Conservation (phyloP, 2,888 invertebrate genomes). For the Apantesis nais region DNA sequence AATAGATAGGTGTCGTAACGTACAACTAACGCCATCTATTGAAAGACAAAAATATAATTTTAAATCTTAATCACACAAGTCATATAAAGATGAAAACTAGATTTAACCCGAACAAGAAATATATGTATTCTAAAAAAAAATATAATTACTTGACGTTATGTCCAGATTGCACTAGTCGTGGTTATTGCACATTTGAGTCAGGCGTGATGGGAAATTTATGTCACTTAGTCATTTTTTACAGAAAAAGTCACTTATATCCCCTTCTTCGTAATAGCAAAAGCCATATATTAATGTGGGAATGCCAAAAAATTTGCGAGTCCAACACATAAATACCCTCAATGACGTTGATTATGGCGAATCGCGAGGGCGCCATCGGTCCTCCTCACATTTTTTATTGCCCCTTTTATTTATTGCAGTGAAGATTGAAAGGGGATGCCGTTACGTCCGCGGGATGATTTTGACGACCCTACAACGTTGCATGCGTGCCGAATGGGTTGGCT, state of each 20-base stretch:
- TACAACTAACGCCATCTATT: background rate
- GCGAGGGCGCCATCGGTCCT: constrained; percentile 65
- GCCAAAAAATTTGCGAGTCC: constrained; percentile 40
- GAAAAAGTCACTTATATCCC: background rate
- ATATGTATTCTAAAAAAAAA: background rate
- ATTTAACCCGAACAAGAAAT: background rate
- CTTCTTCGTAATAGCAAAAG: background rate
- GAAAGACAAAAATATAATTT: background rate
- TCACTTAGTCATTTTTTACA: background rate
- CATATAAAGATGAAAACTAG: background rate
- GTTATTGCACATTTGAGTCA: background rate
- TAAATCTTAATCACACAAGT: background rate
- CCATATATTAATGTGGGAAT: constrained; percentile 28
- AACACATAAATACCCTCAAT: constrained; percentile 64
- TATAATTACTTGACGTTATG: too few species aligned
- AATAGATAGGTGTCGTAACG: background rate
- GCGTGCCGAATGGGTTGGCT: constrained; percentile 50
- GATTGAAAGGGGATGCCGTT: constrained; percentile 82
- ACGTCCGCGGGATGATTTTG: constrained; percentile 72
- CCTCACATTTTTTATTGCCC: constrained; percentile 77
- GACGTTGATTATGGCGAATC: constrained; percentile 63
- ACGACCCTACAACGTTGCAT: constrained; percentile 61
- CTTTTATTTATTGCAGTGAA: constrained; percentile 83
- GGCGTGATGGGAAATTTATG: background rate
- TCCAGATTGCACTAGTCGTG: background rate